These are phyloP conservation scores for Elmis aenea DNA, from an alignment of 2,888 invertebrate species.

Conservation along the genomic window DNA sequence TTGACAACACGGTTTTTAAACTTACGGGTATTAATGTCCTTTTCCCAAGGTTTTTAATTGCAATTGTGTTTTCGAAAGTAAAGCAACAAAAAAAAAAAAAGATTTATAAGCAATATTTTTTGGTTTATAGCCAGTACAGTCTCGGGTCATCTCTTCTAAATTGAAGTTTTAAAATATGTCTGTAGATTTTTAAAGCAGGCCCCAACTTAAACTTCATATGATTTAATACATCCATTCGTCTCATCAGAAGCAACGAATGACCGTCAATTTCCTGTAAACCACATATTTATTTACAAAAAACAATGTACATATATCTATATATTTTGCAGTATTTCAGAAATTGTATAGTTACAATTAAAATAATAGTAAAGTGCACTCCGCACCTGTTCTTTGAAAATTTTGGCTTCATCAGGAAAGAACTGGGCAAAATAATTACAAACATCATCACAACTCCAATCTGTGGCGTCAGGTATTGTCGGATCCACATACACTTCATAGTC, in stretches of 20 bases:
- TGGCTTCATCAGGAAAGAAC: conserved; percentile 75
- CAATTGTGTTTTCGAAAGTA: too few species aligned
- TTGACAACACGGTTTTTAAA: too few species aligned
- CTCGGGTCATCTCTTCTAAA: conserved; percentile 68
- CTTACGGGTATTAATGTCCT: too few species aligned
- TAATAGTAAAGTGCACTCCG: conserved; percentile 1
- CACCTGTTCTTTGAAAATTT: conserved; percentile 76
- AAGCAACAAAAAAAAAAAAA: too few species aligned
- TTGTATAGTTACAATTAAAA: not conserved
- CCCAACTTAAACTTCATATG: conserved; percentile 80
- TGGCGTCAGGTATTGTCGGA: conserved; percentile 70
- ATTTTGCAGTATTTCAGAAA: too few species aligned
- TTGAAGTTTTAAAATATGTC: conserved; percentile 77
- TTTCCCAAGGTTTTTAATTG: too few species aligned
- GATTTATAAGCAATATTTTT: too few species aligned
- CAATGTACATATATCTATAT: not conserved
- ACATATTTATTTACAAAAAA: too few species aligned
- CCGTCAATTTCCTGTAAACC: conserved; percentile 89
- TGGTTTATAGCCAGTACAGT: conserved; percentile 67
- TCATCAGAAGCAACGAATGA: conserved; percentile 75
- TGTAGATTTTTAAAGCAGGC: conserved; percentile 80
- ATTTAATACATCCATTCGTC: conserved; percentile 76
- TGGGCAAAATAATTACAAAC: conserved; percentile 75
- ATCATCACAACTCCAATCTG: conserved; percentile 77
- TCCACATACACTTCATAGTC: conserved; percentile 50